Percentiles rank a stretch among this genome's conserved stretches.
phyloP scores from a whole-genome alignment of 2,113 vertebrate species.

The Indri indri region DNA sequence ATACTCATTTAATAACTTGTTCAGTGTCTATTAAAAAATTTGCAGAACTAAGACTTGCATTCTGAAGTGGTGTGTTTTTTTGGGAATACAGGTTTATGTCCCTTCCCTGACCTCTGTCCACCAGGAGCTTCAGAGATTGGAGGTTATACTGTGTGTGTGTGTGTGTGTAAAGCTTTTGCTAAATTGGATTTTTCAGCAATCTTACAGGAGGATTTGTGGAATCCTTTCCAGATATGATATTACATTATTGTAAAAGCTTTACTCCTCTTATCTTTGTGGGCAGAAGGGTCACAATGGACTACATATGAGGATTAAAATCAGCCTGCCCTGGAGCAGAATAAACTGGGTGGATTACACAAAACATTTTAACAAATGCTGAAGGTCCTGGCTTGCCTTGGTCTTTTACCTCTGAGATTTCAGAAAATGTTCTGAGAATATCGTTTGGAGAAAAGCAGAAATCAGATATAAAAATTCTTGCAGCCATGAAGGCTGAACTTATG shows the following conservation, averaged over 20 bases:
- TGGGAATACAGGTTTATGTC: not conserved
- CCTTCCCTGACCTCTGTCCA: not conserved
- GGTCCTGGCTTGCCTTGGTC: constrained; percentile 45
- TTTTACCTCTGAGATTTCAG: constrained; percentile 64
- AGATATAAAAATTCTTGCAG: constrained; percentile 45
- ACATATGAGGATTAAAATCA: constrained; percentile 76
- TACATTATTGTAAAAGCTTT: constrained; percentile 81
- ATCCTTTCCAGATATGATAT: constrained; percentile 73
- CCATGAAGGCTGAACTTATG: not conserved
- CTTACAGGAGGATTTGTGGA: constrained; percentile 78
- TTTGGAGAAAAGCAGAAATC: constrained; percentile 21
- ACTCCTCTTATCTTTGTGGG: constrained; percentile 73
- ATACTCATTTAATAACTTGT: not conserved
- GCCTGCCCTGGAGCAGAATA: constrained; percentile 57
- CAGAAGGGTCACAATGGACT: constrained; percentile 72
- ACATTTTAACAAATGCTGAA: constrained; percentile 67
- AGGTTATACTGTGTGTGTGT: not conserved
- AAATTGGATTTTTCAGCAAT: constrained; percentile 69
- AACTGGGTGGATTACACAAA: constrained; percentile 73
- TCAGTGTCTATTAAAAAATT: not conserved
- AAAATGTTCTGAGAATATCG: constrained; percentile 56
- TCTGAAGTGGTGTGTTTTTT: not conserved
- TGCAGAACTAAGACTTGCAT: not conserved
- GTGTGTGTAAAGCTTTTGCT: constrained; percentile 67
- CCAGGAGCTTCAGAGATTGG: not conserved